Evolutionary conservation across 2,113 vertebrate species (phyloP).

Genomic region (Bungarus multicinctus): DNA sequence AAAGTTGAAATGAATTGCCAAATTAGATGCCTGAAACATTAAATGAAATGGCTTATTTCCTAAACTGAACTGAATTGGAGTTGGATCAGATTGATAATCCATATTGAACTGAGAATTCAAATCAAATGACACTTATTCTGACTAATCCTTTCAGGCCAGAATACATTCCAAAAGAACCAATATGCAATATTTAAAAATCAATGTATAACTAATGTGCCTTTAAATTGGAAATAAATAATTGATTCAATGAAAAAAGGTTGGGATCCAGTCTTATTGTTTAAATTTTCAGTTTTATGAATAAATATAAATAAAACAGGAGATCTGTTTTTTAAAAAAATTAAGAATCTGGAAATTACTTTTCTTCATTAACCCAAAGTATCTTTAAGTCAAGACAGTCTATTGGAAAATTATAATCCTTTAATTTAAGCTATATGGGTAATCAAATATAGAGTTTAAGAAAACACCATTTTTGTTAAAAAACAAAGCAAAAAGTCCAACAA

Average conservation of each 20-base stretch:
- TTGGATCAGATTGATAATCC: background rate
- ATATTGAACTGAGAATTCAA: background rate
- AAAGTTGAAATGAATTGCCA: background rate
- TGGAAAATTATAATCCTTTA: background rate
- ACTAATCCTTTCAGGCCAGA: background rate
- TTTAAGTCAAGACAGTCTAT: background rate
- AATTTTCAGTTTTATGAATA: background rate
- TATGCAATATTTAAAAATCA: background rate
- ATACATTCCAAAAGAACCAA: background rate
- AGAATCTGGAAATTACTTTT: background rate
- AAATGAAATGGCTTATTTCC: background rate
- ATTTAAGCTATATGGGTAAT: background rate
- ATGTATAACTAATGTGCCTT: background rate
- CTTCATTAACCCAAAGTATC: background rate
- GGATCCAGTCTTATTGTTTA: background rate
- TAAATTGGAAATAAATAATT: background rate
- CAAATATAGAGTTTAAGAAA: background rate
- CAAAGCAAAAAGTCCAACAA: background rate
- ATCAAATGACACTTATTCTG: background rate
- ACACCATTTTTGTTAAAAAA: conserved; percentile 30
- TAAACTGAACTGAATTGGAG: background rate
- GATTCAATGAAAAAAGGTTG: background rate
- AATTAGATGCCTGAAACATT: background rate
- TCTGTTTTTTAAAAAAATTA: background rate
- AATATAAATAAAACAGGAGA: background rate